phyloP scores from a whole-genome alignment of 1,140 invertebrate genomes.

The Bombus superbus region DNA sequence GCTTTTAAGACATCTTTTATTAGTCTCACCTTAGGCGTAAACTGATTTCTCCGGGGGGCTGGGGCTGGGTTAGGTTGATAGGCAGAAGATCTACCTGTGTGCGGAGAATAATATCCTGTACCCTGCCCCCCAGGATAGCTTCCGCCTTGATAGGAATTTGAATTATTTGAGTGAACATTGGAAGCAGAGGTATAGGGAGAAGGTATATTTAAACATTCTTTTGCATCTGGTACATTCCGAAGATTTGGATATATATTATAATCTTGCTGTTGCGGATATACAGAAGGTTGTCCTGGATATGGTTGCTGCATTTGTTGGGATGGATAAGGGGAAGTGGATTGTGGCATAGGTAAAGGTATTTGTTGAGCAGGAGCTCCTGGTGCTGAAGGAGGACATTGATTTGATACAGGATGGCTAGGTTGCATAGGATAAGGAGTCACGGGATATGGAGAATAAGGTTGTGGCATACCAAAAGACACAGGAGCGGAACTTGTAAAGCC shows the following conservation, averaged over 20 bases:
- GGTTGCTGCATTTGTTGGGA: conserved; percentile 45
- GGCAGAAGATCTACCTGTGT: conserved; percentile 54
- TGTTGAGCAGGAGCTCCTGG: conserved; percentile 54
- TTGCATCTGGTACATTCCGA: conserved; percentile 41
- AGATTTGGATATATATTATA: conserved; percentile 72
- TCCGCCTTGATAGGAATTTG: conserved; percentile 66
- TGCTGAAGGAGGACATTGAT: conserved; percentile 54
- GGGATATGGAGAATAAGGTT: conserved; percentile 66
- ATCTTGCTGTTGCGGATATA: conserved; percentile 58
- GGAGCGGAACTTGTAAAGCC: conserved; percentile 68
- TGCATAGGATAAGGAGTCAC: conserved; percentile 55
- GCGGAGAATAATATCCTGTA: conserved; percentile 64
- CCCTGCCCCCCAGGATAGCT: conserved; percentile 76
- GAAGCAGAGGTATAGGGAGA: conserved; percentile 54
- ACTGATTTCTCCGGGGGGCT: conserved; percentile 70
- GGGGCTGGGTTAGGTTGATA: conserved; percentile 54
- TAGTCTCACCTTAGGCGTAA: conserved; percentile 75
- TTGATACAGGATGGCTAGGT: conserved; percentile 31
- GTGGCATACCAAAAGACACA: conserved; percentile 76
- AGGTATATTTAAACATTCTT: conserved; percentile 36
- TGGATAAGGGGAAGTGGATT: conserved; percentile 43
- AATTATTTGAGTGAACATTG: conserved; percentile 44
- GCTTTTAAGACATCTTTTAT: background rate
- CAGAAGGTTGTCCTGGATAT: conserved; percentile 25
- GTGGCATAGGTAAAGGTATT: conserved; percentile 55